Percentiles rank a stretch among this genome's conserved stretches.
Evolutionary conservation across 2,888 invertebrate genomes (phyloP).

Genomic region (Aproaerema taeniolella): DNA sequence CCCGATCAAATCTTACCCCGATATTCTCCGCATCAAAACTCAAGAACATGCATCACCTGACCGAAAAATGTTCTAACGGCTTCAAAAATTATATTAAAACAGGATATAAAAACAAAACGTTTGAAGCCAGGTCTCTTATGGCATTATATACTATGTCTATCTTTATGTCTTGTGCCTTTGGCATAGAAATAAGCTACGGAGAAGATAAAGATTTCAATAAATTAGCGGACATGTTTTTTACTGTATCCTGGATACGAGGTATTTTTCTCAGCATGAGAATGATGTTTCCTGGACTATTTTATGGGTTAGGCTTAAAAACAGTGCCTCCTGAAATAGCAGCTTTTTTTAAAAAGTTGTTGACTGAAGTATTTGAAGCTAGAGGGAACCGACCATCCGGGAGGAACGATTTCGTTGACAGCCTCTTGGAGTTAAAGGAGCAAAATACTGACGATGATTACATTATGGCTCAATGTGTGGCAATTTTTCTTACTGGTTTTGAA

Average conservation of each 20-base stretch:
- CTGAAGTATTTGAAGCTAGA: constrained; percentile 19
- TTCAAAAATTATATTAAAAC: constrained; percentile 38
- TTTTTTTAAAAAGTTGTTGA: constrained; percentile 25
- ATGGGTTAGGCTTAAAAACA: constrained; percentile 26
- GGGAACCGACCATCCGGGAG: constrained; percentile 18
- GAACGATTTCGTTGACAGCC: constrained; percentile 26
- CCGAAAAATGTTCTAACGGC: constrained; percentile 32
- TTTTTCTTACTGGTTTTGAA: constrained; percentile 54
- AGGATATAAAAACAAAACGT: constrained; percentile 20
- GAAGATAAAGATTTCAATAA: constrained; percentile 29
- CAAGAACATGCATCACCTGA: constrained; percentile 54
- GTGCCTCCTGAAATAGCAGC: constrained; percentile 25
- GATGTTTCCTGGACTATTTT: constrained; percentile 35
- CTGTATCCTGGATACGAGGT: constrained; percentile 19
- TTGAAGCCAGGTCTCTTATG: constrained; percentile 33
- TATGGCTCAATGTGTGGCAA: constrained; percentile 70
- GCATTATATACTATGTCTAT: constrained; percentile 44
- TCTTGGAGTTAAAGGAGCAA: constrained; percentile 22
- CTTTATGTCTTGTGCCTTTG: constrained; percentile 33
- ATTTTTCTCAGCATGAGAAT: constrained; percentile 22
- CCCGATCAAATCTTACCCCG: constrained; percentile 48
- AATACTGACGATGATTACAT: constrained; percentile 56
- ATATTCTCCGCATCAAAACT: constrained; percentile 52
- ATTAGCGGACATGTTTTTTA: constrained; percentile 27
- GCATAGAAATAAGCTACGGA: constrained; percentile 32